Evolutionary conservation across 2,113 vertebrate genomes (phyloP).

Genomic region (Macaca fascicularis): T2T-MFA8v1.1 NC_088392.1:35886001-35886500

Average conservation of each 20-base stretch:
- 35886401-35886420: not conserved
- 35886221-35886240: too few species aligned
- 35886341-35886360: not conserved
- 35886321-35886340: not conserved
- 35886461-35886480: not conserved
- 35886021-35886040: too few species aligned
- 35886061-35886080: too few species aligned
- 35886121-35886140: too few species aligned
- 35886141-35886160: too few species aligned
- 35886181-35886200: too few species aligned
- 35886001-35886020: too few species aligned
- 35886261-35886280: not conserved
- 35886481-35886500: not conserved
- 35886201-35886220: too few species aligned
- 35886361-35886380: not conserved
- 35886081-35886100: too few species aligned
- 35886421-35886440: not conserved
- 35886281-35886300: not conserved
- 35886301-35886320: not conserved
- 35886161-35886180: too few species aligned
- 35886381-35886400: not conserved
- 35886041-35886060: too few species aligned
- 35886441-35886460: not conserved
- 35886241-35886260: not conserved
- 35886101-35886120: too few species aligned